A percentile compares a stretch with the other conserved stretches of the same genome.
These are phyloP conservation scores for Bungarus multicinctus DNA, from an alignment of 2,113 vertebrate species.

Conservation along the genomic window DNA sequence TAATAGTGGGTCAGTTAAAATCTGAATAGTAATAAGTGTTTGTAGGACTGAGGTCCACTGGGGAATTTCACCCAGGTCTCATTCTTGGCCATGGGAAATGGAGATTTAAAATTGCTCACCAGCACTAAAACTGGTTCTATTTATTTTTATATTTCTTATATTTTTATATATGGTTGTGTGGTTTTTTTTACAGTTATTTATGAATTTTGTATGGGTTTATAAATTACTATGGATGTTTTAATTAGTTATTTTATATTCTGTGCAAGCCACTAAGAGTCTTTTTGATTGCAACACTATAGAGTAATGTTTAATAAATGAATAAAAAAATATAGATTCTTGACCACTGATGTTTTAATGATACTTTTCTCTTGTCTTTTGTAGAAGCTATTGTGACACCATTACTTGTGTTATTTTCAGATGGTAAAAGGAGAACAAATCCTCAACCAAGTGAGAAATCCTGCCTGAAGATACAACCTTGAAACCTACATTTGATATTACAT, in stretches of 20 bases:
- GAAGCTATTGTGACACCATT: background rate
- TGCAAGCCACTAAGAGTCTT: background rate
- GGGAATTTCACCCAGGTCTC: slow-evolving; percentile 31
- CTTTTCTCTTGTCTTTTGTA: background rate
- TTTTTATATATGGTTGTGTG: background rate
- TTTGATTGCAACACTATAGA: background rate
- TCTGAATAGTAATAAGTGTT: slow-evolving; percentile 74
- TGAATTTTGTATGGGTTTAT: background rate
- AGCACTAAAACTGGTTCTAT: background rate
- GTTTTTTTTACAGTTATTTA: background rate
- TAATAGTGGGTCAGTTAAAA: slow-evolving; percentile 62
- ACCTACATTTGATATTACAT: background rate
- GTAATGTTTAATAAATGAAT: background rate
- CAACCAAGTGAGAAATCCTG: background rate
- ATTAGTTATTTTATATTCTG: background rate
- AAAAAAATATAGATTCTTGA: background rate
- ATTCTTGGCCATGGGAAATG: background rate
- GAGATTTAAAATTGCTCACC: background rate
- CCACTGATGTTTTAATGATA: background rate
- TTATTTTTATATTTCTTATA: background rate
- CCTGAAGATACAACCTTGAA: background rate
- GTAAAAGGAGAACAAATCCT: background rate
- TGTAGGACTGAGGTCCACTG: slow-evolving; percentile 74
- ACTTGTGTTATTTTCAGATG: background rate
- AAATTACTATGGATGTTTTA: background rate